Evolutionary conservation across 2,888 invertebrate species (phyloP), one percentile per base, ranked within the genome.

Genomic region (Dasypolia templi): DNA sequence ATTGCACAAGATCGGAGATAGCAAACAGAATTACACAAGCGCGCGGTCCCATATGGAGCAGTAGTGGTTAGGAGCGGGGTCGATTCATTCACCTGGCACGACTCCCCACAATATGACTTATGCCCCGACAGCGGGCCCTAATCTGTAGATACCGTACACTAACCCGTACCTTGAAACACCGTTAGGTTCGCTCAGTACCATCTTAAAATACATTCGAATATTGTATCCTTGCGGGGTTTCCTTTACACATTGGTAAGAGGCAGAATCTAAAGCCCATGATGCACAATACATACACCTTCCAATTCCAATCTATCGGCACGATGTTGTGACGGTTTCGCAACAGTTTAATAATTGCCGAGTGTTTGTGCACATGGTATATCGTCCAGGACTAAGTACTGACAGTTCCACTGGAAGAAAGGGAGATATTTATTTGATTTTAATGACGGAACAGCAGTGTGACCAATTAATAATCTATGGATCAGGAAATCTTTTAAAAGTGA

Each of bases 41-140:
- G 64, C 72, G 61, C 62, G 65, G 75, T 82, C 72, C 81, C 82
- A 67, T 75, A 81, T 73, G 75, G 69, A 74, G 32, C 68, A 72
- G 75, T 78, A 79, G 83, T 83, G 78, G 77, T 81, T 78, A 87
- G 86, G 64, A 84, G 90, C 82, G 86, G 80, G 90, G 89, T 88
- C 88, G 86, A 81, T 84, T 86, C 85, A 85, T 85, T 87, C 87
- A 88, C 87, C 88, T 83, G 83, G 86, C 91, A 90, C 90, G 90
- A 86, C 76, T 82, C 73, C 72, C 73, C 70, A 76, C 72, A 88
- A 80, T 85, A 87, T 85, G 86, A 86, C 86, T 89, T 84, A 84
- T 87, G 90, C 84, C 87, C 88, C 81, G 74, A 66, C 84, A 77
- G 80, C 84, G 80, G 78, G 85, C 84, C 87, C 88, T 88, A 87